These are phyloP conservation scores for Oryzias sinensis DNA, from an alignment of 2,797 vertebrate genomes.

Conservation along the genomic window DNA sequence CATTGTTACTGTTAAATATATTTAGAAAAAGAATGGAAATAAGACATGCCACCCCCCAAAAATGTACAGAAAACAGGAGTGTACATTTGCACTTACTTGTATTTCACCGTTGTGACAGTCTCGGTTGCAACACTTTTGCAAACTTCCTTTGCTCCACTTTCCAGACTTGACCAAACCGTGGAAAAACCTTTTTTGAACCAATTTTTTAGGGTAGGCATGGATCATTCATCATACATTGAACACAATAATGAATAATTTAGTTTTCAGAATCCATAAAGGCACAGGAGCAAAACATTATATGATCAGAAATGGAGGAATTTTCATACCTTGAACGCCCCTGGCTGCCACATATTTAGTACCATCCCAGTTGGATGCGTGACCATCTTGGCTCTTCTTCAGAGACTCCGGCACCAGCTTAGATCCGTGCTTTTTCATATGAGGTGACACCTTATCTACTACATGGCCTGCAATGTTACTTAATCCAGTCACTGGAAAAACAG, in stretches of 20 bases:
- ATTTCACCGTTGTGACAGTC: slow-evolving; percentile 87
- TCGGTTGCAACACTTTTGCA: slow-evolving; percentile 88
- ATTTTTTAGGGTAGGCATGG: too few relatives aligned
- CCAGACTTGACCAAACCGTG: slow-evolving; percentile 91
- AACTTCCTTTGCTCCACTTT: slow-evolving; percentile 88
- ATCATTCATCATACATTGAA: neutral
- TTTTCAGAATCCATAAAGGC: too few relatives aligned
- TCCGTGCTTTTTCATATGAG: slow-evolving; percentile 92
- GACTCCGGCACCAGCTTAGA: slow-evolving; percentile 91
- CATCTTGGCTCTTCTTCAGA: slow-evolving; percentile 86
- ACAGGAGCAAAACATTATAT: too few relatives aligned
- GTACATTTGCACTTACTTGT: slow-evolving; percentile 85
- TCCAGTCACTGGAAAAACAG: slow-evolving; percentile 82
- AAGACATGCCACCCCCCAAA: neutral
- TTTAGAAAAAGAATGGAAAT: slow-evolving; percentile 17
- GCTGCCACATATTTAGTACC: slow-evolving; percentile 88
- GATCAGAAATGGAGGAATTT: neutral
- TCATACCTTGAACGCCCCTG: slow-evolving; percentile 87
- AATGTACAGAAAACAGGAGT: neutral
- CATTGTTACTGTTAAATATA: slow-evolving; percentile 9
- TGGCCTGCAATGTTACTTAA: slow-evolving; percentile 85
- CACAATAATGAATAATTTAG: neutral
- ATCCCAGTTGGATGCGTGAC: slow-evolving; percentile 80
- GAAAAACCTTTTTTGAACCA: slow-evolving; percentile 80
- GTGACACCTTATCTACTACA: slow-evolving; percentile 88